Conservation (phyloP, 2,888 invertebrate species). For the Amiota communis region DNA sequence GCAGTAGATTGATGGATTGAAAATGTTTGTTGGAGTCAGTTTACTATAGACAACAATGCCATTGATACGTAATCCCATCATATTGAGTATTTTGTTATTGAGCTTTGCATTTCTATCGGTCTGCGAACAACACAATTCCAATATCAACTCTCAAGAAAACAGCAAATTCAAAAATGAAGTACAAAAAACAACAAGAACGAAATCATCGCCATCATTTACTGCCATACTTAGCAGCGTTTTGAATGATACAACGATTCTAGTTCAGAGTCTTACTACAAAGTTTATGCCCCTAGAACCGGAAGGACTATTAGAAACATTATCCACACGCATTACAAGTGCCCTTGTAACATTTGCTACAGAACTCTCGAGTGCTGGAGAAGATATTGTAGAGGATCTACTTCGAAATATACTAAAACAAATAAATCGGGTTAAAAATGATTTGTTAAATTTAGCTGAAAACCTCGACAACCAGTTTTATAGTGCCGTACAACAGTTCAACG, state of each 20-base stretch:
- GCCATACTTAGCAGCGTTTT: neutral
- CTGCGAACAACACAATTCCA: neutral
- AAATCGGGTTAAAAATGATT: conserved; percentile 44
- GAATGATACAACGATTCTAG: neutral
- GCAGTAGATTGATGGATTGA: neutral
- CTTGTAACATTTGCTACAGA: conserved; percentile 45
- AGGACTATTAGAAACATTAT: conserved; percentile 36
- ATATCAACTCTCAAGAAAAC: neutral
- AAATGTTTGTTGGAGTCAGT: conserved; percentile 8
- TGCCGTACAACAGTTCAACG: conserved; percentile 54
- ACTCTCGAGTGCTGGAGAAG: conserved; percentile 46
- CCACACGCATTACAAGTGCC: conserved; percentile 42
- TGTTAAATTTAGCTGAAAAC: conserved; percentile 45
- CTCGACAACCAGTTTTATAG: conserved; percentile 53
- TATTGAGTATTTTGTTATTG: neutral
- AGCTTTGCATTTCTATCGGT: neutral
- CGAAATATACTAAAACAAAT: conserved; percentile 44
- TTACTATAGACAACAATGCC: conserved; percentile 20
- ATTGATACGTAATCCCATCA: neutral
- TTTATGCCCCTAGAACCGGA: neutral
- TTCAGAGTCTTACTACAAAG: conserved; percentile 2
- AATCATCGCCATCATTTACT: conserved; percentile 4
- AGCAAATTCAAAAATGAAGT: neutral
- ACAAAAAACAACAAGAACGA: neutral
- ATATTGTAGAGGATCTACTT: conserved; percentile 44